Conservation (phyloP, 2,113 vertebrate genomes). For the Cavia porcellus region DNA sequence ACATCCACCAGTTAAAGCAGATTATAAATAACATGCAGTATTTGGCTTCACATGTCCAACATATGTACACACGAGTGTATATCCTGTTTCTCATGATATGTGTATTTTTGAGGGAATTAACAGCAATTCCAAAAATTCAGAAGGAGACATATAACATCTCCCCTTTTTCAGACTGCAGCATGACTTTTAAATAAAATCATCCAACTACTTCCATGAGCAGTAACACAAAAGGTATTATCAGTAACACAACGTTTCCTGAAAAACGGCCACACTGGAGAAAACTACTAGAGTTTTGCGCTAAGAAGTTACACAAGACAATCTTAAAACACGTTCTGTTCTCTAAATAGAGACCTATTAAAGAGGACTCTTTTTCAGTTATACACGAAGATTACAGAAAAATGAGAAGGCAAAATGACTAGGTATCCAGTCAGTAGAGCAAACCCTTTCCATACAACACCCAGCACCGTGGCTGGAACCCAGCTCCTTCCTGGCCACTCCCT, state of each 20-base stretch:
- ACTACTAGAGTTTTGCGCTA: background rate
- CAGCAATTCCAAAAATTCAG: background rate
- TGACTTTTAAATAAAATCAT: conserved; percentile 36
- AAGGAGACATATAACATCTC: background rate
- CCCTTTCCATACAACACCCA: background rate
- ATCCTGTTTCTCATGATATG: background rate
- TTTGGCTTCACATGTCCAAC: background rate
- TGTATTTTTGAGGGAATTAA: background rate
- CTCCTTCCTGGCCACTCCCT: background rate
- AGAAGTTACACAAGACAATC: background rate
- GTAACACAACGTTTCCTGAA: conserved; percentile 5
- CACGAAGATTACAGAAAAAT: background rate
- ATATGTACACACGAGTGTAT: background rate
- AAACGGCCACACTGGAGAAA: background rate
- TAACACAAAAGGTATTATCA: conserved; percentile 35
- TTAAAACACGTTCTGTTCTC: background rate
- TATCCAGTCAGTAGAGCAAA: background rate
- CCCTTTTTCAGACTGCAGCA: background rate
- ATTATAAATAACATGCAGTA: background rate
- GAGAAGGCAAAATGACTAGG: background rate
- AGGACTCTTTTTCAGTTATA: background rate
- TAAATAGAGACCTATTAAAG: background rate
- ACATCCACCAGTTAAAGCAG: background rate
- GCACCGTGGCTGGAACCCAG: background rate
- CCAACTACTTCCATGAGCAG: background rate